A percentile compares a stretch with the other conserved stretches of the same genome.
Evolutionary conservation across 2,888 invertebrate species (phyloP).

Genomic region (Lamproptera curius): DNA sequence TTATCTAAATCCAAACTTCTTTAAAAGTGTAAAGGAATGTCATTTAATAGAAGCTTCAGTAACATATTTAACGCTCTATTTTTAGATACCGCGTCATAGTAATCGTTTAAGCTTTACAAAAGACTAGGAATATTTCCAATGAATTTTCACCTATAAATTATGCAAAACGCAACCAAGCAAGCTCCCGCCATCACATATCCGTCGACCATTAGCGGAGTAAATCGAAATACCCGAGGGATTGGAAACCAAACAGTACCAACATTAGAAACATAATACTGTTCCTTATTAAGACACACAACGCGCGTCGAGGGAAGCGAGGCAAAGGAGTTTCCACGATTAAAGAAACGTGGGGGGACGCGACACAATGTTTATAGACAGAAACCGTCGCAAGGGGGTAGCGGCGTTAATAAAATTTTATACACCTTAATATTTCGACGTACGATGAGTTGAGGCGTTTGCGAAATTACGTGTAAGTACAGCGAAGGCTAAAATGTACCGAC

Average conservation of each 20-base stretch:
- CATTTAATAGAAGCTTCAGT: too few relatives aligned
- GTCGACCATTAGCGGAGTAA: constrained; percentile 56
- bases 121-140: too few relatives aligned
- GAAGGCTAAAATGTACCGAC: constrained; percentile 55
- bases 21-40: too few relatives aligned
- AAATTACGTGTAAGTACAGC: constrained; percentile 63
- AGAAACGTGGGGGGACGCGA: constrained; percentile 46
- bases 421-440: constrained; percentile 72
- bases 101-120: too few relatives aligned
- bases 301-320: constrained; percentile 66
- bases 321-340: constrained; percentile 40
- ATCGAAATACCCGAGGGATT: constrained; percentile 61
- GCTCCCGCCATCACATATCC: constrained; percentile 27
- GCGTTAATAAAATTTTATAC: constrained; percentile 74
- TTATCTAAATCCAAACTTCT: too few relatives aligned
- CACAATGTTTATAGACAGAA: constrained; percentile 63
- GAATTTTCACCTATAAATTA: too few relatives aligned
- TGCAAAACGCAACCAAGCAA: too few relatives aligned
- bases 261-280: constrained; percentile 64
- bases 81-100: too few relatives aligned
- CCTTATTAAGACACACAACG: constrained; percentile 71
- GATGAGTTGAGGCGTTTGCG: constrained; percentile 71
- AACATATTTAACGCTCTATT: too few relatives aligned
- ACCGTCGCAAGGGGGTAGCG: constrained; percentile 67
- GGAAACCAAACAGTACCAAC: constrained; percentile 68